Evolutionary conservation across 2,888 invertebrate species (phyloP), one percentile per base, ranked within the genome.

Genomic region (Lucinisca nassula): DNA sequence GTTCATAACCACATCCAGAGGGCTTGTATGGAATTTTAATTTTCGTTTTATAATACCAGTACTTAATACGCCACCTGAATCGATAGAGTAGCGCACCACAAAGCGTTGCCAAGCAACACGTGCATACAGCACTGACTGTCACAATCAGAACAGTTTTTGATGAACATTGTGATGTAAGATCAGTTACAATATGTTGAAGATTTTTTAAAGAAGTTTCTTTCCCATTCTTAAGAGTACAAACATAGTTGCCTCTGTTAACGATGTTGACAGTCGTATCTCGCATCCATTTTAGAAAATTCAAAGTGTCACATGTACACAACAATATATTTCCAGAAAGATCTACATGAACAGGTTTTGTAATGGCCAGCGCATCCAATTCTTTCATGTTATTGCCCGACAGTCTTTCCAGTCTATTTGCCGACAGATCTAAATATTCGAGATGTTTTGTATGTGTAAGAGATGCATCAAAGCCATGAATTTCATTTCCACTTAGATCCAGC

Each of bases 11-110:
- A 1, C 10, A 10, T 10, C 24, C 37, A 4, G 10, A 14, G 10
- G 32, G 17, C 10, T 21, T 75, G 21, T 35, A 32, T 24, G 72
- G 45, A 12, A 78, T 55, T 55, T 85, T 70, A 2, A 82, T 51
- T 51, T 78, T 85, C 4, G 82, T n/a, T 40, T 74, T 85, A 27
- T 85, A 75, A 51, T 79, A 85, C n/a, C 51, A 38, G 55, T 85
- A 85, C 14, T 82, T 72, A 6, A 82, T 35, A 30, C 49, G 67
- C 85, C 85, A 85, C 21, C 82, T 37, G 37, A 61, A 75, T 17
- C 79, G 27, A 27, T 85, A 85, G 0, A 30, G 0, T 1, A 80
- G 8, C 38, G 45, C 51, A 40, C 38, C 58, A 40, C 58, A 10
- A 17, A 80, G 3, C 0, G 67, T 10, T 3, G 78, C 51, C 8